phyloP scores from a whole-genome alignment of 2,797 vertebrate species.

The Lemur catta region DNA sequence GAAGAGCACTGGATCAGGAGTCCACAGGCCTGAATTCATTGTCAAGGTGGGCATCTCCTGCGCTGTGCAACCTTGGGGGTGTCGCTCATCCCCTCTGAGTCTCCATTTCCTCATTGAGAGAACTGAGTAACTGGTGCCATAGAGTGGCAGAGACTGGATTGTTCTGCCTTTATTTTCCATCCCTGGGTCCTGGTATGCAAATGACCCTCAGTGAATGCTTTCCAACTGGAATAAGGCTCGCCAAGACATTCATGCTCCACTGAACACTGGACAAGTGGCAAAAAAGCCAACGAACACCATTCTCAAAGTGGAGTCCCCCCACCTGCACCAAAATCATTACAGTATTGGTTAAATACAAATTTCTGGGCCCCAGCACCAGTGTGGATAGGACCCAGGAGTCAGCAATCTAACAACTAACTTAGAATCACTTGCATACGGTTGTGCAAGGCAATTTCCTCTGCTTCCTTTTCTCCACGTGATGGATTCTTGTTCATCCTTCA shows the following conservation, averaged over 20 bases:
- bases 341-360: not conserved
- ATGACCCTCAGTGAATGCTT: not conserved
- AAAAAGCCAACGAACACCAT: not conserved
- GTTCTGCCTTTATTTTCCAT: not conserved
- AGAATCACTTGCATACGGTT: not conserved
- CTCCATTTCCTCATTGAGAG: not conserved
- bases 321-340: not conserved
- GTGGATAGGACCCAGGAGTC: not conserved
- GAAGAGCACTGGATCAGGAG: not conserved
- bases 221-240: not conserved
- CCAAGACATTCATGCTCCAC: not conserved
- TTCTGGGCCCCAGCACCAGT: not conserved
- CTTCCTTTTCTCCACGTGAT: not conserved
- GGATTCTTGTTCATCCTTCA: not conserved
- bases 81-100: not conserved
- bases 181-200: not conserved
- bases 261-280: not conserved
- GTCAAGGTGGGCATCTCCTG: not conserved
- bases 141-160: not conserved
- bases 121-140: not conserved
- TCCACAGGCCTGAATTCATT: not conserved
- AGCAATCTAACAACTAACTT: not conserved
- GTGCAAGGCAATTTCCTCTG: not conserved
- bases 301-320: not conserved
- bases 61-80: not conserved